Evolutionary conservation across 2,113 vertebrate genomes (phyloP).

Genomic region (Prietella phreatophila): DNA sequence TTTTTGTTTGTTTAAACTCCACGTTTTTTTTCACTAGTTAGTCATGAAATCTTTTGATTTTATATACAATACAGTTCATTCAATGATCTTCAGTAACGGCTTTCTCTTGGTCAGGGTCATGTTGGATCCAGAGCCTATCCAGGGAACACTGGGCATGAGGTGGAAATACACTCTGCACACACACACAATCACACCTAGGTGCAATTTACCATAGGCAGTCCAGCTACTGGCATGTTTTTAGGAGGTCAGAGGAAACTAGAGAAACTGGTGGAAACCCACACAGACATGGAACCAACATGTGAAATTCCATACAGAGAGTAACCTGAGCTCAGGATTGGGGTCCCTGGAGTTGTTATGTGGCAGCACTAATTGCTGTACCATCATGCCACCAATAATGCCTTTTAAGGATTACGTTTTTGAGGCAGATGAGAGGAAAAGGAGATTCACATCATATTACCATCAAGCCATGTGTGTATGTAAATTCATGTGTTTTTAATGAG

Average conservation of each 20-base stretch:
- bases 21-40: not conserved
- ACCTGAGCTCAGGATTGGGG: not conserved
- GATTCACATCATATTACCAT: conserved; percentile 40
- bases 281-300: not conserved
- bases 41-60: not conserved
- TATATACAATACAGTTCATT: not conserved
- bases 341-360: not conserved
- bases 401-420: not conserved
- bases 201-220: not conserved
- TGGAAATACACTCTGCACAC: not conserved
- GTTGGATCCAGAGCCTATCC: not conserved
- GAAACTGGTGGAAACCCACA: not conserved
- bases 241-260: not conserved
- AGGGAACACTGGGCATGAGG: not conserved
- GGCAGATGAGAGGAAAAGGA: conserved; percentile 22
- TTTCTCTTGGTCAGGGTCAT: not conserved
- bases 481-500: conserved; percentile 28
- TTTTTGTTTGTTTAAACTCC: not conserved
- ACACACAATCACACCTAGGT: not conserved
- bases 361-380: not conserved
- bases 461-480: conserved; percentile 29
- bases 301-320: not conserved
- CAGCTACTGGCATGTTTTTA: not conserved
- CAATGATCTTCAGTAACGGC: not conserved
- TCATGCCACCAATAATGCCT: not conserved